phyloP scores from a whole-genome alignment of 2,888 invertebrate genomes.

The Pheosia gnoma region DNA sequence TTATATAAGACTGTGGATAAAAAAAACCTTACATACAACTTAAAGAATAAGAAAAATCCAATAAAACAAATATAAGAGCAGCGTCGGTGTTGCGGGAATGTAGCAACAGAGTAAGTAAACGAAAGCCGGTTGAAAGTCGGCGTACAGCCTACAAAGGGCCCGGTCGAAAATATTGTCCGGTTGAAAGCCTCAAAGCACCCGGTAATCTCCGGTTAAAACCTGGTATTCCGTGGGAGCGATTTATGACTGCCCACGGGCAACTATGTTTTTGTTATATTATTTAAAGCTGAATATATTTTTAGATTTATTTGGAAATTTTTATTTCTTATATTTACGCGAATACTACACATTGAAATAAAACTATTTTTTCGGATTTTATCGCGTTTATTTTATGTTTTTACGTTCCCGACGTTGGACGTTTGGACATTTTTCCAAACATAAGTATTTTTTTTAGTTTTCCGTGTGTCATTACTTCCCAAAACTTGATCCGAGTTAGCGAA shows the following conservation, averaged over 20 bases:
- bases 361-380: too few species aligned
- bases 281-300: slow-evolving; percentile 6
- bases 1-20: too few species aligned
- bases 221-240: slow-evolving; percentile 42
- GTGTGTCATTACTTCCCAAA: too few species aligned
- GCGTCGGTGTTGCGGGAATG: not conserved
- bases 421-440: too few species aligned
- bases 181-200: slow-evolving; percentile 67
- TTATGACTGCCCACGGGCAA: slow-evolving; percentile 29
- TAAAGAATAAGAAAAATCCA: not conserved
- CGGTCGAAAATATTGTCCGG: slow-evolving; percentile 61
- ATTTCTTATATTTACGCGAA: too few species aligned
- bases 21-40: not conserved
- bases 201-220: slow-evolving; percentile 61
- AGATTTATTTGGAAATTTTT: slow-evolving; percentile 9
- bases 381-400: too few species aligned
- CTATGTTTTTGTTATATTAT: slow-evolving; percentile 17
- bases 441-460: too few species aligned
- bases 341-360: too few species aligned
- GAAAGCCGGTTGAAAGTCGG: slow-evolving; percentile 14
- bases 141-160: slow-evolving; percentile 34
- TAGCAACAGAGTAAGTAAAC: slow-evolving; percentile 26
- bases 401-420: too few species aligned
- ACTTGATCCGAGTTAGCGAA: too few species aligned
- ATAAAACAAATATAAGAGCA: not conserved